Percentiles rank a stretch among this genome's conserved stretches.
phyloP scores from a whole-genome alignment of 2,888 invertebrate species.

The Dilophus febrilis region DNA sequence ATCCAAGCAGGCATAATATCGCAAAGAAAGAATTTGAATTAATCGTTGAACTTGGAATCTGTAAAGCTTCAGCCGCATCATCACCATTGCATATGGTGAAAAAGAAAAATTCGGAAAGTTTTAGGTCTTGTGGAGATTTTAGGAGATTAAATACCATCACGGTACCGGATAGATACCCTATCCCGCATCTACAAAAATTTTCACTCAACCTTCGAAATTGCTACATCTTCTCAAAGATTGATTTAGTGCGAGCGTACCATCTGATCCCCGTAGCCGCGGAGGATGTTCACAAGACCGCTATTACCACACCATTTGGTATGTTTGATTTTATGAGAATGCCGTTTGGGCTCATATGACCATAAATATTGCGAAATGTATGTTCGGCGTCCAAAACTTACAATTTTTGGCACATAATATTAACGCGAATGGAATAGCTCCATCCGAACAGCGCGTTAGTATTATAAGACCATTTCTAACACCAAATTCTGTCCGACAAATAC shows the following conservation, averaged over 20 bases:
- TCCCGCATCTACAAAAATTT: slow-evolving; percentile 16
- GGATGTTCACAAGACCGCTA: slow-evolving; percentile 19
- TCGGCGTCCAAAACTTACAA: neutral
- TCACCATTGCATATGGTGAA: neutral
- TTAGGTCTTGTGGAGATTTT: slow-evolving; percentile 18
- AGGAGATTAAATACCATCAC: slow-evolving; percentile 16
- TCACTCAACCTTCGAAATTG: slow-evolving; percentile 9
- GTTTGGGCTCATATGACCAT: slow-evolving; percentile 12
- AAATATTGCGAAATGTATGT: neutral
- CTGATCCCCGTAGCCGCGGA: slow-evolving; percentile 19
- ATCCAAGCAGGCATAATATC: neutral
- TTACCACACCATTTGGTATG: slow-evolving; percentile 19
- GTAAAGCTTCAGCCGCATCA: neutral
- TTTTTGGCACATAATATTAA: neutral
- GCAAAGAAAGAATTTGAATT: neutral
- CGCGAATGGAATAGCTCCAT: neutral
- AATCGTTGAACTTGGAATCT: neutral
- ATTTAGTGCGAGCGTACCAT: slow-evolving; percentile 16
- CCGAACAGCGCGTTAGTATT: neutral
- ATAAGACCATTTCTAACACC: slow-evolving; percentile 3
- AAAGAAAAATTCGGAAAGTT: neutral
- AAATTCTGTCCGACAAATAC: no score
- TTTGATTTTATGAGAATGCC: slow-evolving; percentile 18
- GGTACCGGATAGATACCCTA: slow-evolving; percentile 15
- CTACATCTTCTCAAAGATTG: slow-evolving; percentile 13